These are phyloP conservation scores for Eledona agricola DNA, from an alignment of 2,888 invertebrate species.

Conservation along the genomic window DNA sequence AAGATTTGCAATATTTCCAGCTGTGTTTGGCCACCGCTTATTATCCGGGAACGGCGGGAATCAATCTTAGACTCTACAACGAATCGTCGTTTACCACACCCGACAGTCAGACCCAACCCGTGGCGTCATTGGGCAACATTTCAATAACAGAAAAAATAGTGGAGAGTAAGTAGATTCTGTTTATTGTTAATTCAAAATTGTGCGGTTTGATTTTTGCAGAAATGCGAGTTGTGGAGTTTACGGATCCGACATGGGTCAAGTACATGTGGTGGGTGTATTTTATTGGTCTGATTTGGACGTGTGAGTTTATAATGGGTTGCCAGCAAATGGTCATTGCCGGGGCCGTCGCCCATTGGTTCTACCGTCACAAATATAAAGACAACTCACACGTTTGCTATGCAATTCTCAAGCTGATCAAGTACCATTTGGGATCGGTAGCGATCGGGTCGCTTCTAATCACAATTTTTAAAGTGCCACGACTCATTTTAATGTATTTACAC, in stretches of 20 bases:
- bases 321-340: conserved; percentile 95
- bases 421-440: conserved; percentile 94
- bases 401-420: conserved; percentile 80
- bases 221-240: conserved; percentile 75
- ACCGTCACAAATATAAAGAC: conserved; percentile 76
- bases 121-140: conserved; percentile 31
- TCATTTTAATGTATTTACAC: conserved; percentile 89
- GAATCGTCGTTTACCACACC: conserved; percentile 44
- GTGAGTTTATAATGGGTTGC: conserved; percentile 93
- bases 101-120: conserved; percentile 33
- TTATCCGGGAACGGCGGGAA: conserved; percentile 62
- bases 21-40: conserved; percentile 85
- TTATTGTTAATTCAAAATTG: conserved; percentile 1
- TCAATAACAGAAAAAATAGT: conserved; percentile 46
- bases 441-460: conserved; percentile 95
- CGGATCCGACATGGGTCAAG: conserved; percentile 81
- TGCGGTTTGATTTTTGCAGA: conserved; percentile 64
- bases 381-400: conserved; percentile 75
- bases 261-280: conserved; percentile 96
- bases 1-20: conserved; percentile 55
- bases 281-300: conserved; percentile 90
- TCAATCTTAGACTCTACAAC: conserved; percentile 41
- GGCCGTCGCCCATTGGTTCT: conserved; percentile 94
- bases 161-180: conserved; percentile 48
- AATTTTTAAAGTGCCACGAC: conserved; percentile 88